These are phyloP conservation scores for Pygoscelis adeliae DNA, from an alignment of 2,113 vertebrate species.

Conservation along the genomic window DNA sequence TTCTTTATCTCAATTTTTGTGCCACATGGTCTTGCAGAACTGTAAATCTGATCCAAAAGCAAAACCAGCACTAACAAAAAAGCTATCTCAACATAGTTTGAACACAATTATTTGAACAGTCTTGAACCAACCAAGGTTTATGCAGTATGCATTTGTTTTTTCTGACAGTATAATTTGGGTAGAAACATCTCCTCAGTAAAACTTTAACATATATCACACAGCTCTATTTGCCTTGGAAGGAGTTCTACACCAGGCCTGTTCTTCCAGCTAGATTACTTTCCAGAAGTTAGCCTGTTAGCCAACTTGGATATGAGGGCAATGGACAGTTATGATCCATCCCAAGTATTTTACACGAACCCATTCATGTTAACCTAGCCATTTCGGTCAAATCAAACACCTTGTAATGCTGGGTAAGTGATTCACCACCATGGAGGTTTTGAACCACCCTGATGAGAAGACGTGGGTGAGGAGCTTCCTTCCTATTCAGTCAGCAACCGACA, in stretches of 20 bases:
- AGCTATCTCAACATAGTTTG: background rate
- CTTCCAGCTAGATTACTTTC: conserved; percentile 30
- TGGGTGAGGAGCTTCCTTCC: conserved; percentile 62
- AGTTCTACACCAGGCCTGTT: conserved; percentile 36
- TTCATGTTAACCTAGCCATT: conserved; percentile 45
- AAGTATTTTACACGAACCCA: conserved; percentile 56
- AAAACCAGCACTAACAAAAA: background rate
- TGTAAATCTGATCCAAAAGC: background rate
- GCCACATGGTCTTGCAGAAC: background rate
- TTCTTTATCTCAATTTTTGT: background rate
- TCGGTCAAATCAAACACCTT: conserved; percentile 51
- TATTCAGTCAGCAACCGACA: conserved; percentile 48
- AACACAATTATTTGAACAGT: conserved; percentile 21
- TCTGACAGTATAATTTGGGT: background rate
- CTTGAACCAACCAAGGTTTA: background rate
- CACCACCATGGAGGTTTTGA: conserved; percentile 24
- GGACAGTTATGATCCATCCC: conserved; percentile 47
- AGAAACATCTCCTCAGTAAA: conserved; percentile 35
- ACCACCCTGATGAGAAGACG: conserved; percentile 41
- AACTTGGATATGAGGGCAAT: conserved; percentile 22
- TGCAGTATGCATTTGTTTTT: conserved; percentile 11
- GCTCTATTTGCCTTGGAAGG: conserved; percentile 43
- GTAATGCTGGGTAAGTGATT: conserved; percentile 44
- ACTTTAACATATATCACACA: background rate
- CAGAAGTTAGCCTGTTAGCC: conserved; percentile 26